Evolutionary conservation across 2,888 invertebrate species (phyloP), one percentile per base, ranked within the genome.

Genomic region (Desoria tigrina): DNA sequence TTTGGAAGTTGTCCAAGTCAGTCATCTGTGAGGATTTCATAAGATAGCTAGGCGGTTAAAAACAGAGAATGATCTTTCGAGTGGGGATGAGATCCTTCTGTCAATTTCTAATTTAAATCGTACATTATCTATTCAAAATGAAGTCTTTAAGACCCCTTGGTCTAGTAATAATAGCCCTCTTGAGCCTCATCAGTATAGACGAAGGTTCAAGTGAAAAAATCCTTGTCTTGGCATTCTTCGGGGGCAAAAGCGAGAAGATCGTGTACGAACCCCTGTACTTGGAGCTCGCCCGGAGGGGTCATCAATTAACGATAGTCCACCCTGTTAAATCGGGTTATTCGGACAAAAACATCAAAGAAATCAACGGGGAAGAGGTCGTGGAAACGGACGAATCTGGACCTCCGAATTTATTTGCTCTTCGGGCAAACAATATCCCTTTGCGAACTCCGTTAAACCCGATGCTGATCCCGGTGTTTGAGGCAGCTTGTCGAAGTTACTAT

Each of bases 231-330:
- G 78, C 82, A 62, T 83, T 84, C 1, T 83, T 83, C 74, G 81
- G 82, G 2, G 80, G 82, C 0, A 81, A 78, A 63, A 84, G 84
- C 21, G 84, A 84, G 74, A 79, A 81, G 66, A 81, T 82, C 64
- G 77, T 82, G 77, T 77, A 83, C 39, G 81, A 80, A 66, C 81
- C 82, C 0, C 80, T 84, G 37, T 82, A 83, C 4, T 69, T 82
- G 49, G 83, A 83, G 68, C 77, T 84, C 49, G 84, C 84, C 7
- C 76, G 78, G 18, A 80, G 82, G 58, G 84, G 84, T 0, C 84
- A 84, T 71, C 82, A 84, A 73, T 82, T 84, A 0, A 83, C 83
- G 1, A 81, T 83, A 1, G 81, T 84, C 24, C 81, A 83, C 2
- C 80, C 81, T 1, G 74, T 80, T 60, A 79, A 74, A 58, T 80